A percentile compares a stretch with the other conserved stretches of the same genome.
Conservation (phyloP, 1,140 invertebrate species). For the Euura saliciscinereae region DNA sequence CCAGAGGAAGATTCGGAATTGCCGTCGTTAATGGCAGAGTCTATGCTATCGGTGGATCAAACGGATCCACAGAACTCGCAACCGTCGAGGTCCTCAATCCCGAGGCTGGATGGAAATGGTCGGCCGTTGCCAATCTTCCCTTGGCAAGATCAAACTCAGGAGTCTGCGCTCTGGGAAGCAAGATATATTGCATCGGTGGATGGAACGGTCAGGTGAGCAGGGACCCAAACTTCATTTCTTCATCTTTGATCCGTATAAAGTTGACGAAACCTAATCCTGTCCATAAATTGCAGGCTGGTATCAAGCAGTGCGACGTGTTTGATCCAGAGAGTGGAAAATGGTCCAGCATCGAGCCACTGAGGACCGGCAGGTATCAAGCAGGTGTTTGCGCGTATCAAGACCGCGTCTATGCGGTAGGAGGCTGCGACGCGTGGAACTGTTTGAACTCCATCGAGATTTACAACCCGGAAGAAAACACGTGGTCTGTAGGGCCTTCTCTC, state of each 20-base stretch:
- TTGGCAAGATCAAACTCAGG: constrained; percentile 74
- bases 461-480: constrained; percentile 65
- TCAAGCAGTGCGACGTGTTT: constrained; percentile 78
- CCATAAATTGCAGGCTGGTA: constrained; percentile 63
- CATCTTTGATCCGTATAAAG: too few species aligned
- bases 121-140: constrained; percentile 65
- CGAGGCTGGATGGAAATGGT: constrained; percentile 64
- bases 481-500: constrained; percentile 62
- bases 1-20: constrained; percentile 77
- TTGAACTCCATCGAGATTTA: constrained; percentile 75
- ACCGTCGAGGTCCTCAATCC: constrained; percentile 72
- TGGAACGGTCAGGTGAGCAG: constrained; percentile 72
- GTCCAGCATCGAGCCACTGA: constrained; percentile 70
- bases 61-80: constrained; percentile 74
- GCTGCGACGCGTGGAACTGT: constrained; percentile 83
- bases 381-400: constrained; percentile 72
- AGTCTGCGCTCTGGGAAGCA: constrained; percentile 72
- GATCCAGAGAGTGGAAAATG: constrained; percentile 68
- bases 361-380: constrained; percentile 78
- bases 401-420: constrained; percentile 78
- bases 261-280: background rate
- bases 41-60: constrained; percentile 81
- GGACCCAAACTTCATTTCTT: background rate
- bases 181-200: constrained; percentile 81
- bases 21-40: constrained; percentile 70